Percentiles rank a stretch among this genome's conserved stretches.
These are phyloP conservation scores for Antechinus stuartii DNA, from an alignment of 2,113 vertebrate genomes.

Conservation along the genomic window DNA sequence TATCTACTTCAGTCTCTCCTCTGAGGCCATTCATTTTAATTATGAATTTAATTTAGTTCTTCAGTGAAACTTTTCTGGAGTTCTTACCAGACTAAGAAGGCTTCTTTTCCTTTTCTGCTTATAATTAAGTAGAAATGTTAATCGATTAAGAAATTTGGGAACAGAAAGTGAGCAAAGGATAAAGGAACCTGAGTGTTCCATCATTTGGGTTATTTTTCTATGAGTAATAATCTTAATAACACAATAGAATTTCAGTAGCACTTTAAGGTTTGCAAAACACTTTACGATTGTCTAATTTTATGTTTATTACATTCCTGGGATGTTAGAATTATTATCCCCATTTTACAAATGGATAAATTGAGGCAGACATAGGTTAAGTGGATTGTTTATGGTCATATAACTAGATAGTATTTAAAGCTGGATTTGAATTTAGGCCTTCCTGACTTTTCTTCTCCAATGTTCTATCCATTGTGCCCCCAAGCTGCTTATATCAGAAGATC, in stretches of 20 bases:
- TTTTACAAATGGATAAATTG: background rate
- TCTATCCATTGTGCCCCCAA: background rate
- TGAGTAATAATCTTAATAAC: background rate
- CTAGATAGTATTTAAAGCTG: background rate
- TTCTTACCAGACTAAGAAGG: background rate
- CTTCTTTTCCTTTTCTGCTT: constrained; percentile 5
- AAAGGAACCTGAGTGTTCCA: background rate
- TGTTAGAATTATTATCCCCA: background rate
- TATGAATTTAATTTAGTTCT: too few relatives aligned
- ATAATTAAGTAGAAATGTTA: background rate
- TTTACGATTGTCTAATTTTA: background rate
- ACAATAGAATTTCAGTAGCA: background rate
- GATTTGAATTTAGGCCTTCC: background rate
- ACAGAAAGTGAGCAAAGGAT: background rate
- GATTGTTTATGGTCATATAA: background rate
- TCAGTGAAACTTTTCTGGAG: too few relatives aligned
- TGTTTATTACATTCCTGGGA: background rate
- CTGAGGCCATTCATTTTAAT: too few relatives aligned
- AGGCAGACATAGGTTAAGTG: background rate
- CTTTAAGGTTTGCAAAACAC: background rate
- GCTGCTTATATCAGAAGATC: background rate
- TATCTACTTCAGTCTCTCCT: too few relatives aligned
- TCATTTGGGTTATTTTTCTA: background rate
- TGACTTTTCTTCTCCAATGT: background rate
- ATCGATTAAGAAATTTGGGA: background rate